These are phyloP conservation scores for Danio jaintianensis DNA, from an alignment of 2,797 vertebrate species.

Conservation along the genomic window DNA sequence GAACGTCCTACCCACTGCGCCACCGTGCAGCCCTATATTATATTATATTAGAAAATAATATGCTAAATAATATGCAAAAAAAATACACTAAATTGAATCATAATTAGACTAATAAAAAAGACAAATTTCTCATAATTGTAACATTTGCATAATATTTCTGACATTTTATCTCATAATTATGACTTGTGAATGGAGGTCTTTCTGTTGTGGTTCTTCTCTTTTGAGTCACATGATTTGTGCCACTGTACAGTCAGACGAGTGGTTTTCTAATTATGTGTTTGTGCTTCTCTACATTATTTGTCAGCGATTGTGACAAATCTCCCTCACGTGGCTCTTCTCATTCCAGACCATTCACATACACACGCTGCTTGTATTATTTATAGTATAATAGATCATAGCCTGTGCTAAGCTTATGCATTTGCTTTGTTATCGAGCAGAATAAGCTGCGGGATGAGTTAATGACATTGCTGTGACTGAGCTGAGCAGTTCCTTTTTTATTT, in stretches of 20 bases:
- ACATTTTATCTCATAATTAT: too few relatives aligned
- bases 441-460: conserved; percentile 12
- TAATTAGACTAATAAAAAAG: too few relatives aligned
- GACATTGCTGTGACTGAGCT: conserved; percentile 17
- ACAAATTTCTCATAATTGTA: too few relatives aligned
- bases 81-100: too few relatives aligned
- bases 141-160: too few relatives aligned
- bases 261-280: conserved; percentile 33
- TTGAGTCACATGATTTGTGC: conserved; percentile 2
- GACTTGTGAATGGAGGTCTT: background rate
- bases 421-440: background rate
- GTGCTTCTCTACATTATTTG: conserved; percentile 43
- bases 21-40: too few relatives aligned
- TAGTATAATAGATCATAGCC: background rate
- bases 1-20: too few relatives aligned
- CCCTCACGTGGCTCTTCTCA: background rate
- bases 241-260: background rate
- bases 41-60: too few relatives aligned
- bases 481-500: conserved; percentile 46
- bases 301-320: conserved; percentile 28
- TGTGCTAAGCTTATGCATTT: background rate
- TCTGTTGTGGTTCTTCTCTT: conserved; percentile 13
- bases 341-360: background rate
- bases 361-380: conserved; percentile 33
- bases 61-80: too few relatives aligned